phyloP scores from a whole-genome alignment of 2,113 vertebrate species.

The Muntiacus muntjak region DNA sequence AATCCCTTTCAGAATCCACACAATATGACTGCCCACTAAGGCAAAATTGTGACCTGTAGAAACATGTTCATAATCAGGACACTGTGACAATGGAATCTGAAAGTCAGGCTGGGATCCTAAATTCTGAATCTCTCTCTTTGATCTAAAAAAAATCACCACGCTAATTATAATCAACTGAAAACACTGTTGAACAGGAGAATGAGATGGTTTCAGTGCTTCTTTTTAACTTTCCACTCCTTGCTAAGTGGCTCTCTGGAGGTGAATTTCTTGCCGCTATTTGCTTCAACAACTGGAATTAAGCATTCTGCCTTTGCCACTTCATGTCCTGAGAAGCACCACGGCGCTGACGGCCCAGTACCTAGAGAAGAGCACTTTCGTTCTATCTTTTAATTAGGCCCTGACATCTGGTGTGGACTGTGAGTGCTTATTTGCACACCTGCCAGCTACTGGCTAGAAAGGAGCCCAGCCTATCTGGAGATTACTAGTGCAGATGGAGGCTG shows the following conservation, averaged over 20 bases:
- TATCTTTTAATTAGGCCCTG: slow-evolving; percentile 71
- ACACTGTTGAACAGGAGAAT: background rate
- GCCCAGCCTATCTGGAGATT: slow-evolving; percentile 32
- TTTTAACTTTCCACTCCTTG: background rate
- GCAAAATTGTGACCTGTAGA: background rate
- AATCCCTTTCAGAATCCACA: background rate
- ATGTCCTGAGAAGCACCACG: background rate
- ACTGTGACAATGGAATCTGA: background rate
- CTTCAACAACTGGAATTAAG: slow-evolving; percentile 21
- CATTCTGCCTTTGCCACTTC: background rate
- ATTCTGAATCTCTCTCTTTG: background rate
- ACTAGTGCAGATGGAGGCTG: slow-evolving; percentile 59
- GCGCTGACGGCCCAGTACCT: background rate
- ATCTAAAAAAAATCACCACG: background rate
- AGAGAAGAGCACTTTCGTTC: slow-evolving; percentile 43
- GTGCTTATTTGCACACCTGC: slow-evolving; percentile 70
- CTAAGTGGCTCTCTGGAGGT: slow-evolving; percentile 43
- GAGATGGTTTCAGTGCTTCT: background rate
- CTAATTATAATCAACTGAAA: background rate
- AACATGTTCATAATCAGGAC: background rate
- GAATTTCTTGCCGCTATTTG: slow-evolving; percentile 9
- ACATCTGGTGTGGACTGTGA: slow-evolving; percentile 60
- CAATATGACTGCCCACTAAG: background rate
- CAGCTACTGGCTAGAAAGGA: slow-evolving; percentile 49
- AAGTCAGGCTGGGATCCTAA: background rate